These are phyloP conservation scores for Leptura quadrifasciata DNA, from an alignment of 2,888 invertebrate genomes.

Conservation along the genomic window DNA sequence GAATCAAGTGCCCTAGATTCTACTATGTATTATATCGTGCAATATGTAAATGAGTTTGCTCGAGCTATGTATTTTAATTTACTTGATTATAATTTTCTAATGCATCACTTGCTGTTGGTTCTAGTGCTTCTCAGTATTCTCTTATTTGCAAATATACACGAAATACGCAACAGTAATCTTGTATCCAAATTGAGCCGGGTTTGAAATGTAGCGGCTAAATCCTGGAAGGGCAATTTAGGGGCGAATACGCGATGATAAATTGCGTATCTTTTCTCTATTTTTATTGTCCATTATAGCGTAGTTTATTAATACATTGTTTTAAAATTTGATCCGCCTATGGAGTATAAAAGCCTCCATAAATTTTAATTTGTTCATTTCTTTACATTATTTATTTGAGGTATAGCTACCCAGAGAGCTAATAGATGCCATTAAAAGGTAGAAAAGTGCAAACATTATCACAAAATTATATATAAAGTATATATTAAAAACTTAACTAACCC, in stretches of 20 bases:
- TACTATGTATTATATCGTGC: conserved; percentile 2
- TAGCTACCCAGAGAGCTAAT: too few species aligned
- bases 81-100: conserved; percentile 25
- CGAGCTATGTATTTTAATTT: conserved; percentile 1
- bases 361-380: too few species aligned
- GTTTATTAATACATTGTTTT: too few species aligned
- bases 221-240: not conserved
- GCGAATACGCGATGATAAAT: not conserved
- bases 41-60: conserved; percentile 13
- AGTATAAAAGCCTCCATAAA: too few species aligned
- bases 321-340: too few species aligned
- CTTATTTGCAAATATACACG: not conserved
- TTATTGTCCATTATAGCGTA: too few species aligned
- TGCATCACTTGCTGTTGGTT: conserved; percentile 17
- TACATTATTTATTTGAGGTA: too few species aligned
- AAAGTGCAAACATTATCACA: too few species aligned
- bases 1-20: conserved; percentile 17
- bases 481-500: too few species aligned
- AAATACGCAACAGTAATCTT: not conserved
- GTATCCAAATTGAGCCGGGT: not conserved
- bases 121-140: not conserved
- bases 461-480: too few species aligned
- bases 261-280: not conserved
- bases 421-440: too few species aligned
- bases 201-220: not conserved